phyloP scores from a whole-genome alignment of 2,113 vertebrate species.

The Benitochromis conjunctus region DNA sequence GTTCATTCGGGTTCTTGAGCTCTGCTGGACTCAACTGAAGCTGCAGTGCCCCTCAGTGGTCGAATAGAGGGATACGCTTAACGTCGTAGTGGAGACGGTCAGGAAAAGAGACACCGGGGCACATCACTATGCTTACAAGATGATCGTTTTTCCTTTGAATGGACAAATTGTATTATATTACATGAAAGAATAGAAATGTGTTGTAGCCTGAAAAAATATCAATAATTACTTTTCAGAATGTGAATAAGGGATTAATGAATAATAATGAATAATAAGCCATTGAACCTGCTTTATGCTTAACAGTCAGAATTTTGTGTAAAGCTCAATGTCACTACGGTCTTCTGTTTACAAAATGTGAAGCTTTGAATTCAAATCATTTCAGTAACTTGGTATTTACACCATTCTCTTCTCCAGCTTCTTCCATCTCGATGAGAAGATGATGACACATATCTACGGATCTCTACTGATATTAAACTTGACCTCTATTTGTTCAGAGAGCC shows the following conservation, averaged over 20 bases:
- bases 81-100: not conserved
- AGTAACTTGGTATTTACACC: not conserved
- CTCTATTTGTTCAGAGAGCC: not conserved
- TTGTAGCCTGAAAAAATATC: not conserved
- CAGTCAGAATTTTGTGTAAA: not conserved
- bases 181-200: not conserved
- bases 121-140: not conserved
- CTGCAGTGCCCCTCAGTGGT: conserved; percentile 67
- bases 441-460: not conserved
- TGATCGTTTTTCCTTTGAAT: not conserved
- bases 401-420: not conserved
- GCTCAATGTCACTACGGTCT: not conserved
- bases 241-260: not conserved
- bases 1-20: conserved; percentile 30
- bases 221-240: not conserved
- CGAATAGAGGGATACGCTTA: not conserved
- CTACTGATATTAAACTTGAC: not conserved
- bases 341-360: not conserved
- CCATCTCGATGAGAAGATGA: not conserved
- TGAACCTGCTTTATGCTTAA: not conserved
- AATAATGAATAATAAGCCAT: not conserved
- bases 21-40: conserved; percentile 11
- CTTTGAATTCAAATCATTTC: not conserved
- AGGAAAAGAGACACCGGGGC: not conserved
- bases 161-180: not conserved